Evolutionary conservation across 2,797 vertebrate species (phyloP).

Genomic region (Myripristis jacobus): DNA sequence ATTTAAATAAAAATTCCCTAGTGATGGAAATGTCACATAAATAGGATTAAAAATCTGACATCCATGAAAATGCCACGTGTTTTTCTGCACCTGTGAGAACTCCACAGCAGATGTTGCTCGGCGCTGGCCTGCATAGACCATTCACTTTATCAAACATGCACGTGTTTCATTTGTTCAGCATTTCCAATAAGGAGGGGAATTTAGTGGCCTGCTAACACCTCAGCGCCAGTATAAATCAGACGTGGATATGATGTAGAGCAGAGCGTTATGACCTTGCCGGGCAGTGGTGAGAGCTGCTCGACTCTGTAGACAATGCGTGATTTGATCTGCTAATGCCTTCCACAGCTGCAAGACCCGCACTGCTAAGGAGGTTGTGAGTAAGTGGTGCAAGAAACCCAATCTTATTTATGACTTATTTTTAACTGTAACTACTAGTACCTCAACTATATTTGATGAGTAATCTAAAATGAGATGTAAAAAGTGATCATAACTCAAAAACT

Average conservation of each 20-base stretch:
- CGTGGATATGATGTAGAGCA: slow-evolving; percentile 46
- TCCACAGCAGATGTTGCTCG: slow-evolving; percentile 62
- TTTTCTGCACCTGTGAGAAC: slow-evolving; percentile 46
- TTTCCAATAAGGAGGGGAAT: slow-evolving; percentile 56
- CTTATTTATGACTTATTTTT: too few species aligned
- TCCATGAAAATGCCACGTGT: slow-evolving; percentile 47
- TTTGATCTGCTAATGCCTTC: slow-evolving; percentile 63
- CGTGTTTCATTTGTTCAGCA: slow-evolving; percentile 44
- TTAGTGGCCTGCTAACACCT: slow-evolving; percentile 69
- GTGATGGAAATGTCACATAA: slow-evolving; percentile 49
- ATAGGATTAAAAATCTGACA: slow-evolving; percentile 44
- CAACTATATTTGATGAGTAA: too few species aligned
- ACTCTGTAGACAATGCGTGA: slow-evolving; percentile 44
- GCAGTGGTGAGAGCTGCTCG: slow-evolving; percentile 13
- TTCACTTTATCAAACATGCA: slow-evolving; percentile 48
- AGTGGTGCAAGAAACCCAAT: too few species aligned
- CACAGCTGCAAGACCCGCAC: slow-evolving; percentile 62
- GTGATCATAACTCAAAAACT: too few species aligned
- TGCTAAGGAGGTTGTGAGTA: background rate
- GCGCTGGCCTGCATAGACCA: slow-evolving; percentile 43
- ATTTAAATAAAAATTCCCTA: slow-evolving; percentile 30
- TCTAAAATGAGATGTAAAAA: too few species aligned
- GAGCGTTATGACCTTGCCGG: slow-evolving; percentile 32
- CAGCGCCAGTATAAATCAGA: slow-evolving; percentile 63
- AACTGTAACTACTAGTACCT: too few species aligned